Evolutionary conservation across 2,113 vertebrate species (phyloP).

Genomic region (Hypomesus transpacificus): DNA sequence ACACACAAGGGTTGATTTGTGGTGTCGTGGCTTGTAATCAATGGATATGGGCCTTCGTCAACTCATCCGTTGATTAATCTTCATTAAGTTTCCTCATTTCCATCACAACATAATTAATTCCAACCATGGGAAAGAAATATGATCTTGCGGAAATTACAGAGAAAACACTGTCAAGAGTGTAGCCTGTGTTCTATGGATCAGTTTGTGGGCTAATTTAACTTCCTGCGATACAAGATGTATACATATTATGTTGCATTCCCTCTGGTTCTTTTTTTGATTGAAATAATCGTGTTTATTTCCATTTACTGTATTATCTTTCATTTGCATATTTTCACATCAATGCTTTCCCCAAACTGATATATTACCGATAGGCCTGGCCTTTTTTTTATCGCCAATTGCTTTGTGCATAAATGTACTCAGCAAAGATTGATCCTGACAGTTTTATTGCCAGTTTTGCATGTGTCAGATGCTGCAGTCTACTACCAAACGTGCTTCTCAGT

Average conservation of each 20-base stretch:
- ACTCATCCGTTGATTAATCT: conserved; percentile 46
- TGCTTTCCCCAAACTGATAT: not conserved
- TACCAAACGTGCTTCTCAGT: conserved; percentile 34
- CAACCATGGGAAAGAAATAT: not conserved
- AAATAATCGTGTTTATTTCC: too few species aligned
- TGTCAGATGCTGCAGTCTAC: conserved; percentile 27
- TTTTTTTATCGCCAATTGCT: conserved; percentile 26
- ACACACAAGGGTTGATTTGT: conserved; percentile 36
- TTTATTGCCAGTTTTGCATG: conserved; percentile 43
- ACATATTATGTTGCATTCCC: too few species aligned
- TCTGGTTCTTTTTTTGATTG: too few species aligned
- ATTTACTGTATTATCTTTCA: too few species aligned
- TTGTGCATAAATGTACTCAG: conserved; percentile 6
- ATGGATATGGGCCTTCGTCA: conserved; percentile 29
- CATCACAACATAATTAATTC: not conserved
- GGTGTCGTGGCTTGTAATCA: conserved; percentile 40
- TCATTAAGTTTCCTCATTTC: conserved; percentile 31
- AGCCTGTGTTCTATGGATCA: conserved; percentile 17
- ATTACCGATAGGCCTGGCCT: not conserved
- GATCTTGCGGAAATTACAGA: conserved; percentile 20
- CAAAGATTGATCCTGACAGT: conserved; percentile 26
- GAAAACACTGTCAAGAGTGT: conserved; percentile 23
- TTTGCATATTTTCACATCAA: too few species aligned
- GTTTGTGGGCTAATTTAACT: too few species aligned
- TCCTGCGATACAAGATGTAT: too few species aligned